phyloP scores from a whole-genome alignment of 2,113 vertebrate genomes.

The Ploceus nigricollis region DNA sequence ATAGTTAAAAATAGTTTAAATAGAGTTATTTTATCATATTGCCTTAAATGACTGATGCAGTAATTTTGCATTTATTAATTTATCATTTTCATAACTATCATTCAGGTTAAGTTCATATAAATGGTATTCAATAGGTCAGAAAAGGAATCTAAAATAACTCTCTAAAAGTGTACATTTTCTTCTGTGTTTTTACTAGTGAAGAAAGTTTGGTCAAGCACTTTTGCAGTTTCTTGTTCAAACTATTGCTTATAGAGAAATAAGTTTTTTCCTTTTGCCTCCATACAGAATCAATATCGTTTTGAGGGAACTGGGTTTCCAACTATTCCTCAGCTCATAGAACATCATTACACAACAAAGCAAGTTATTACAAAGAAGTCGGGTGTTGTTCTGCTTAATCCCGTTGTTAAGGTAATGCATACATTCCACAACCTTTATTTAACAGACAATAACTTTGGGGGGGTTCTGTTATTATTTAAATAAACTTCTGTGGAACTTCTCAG shows the following conservation, averaged over 20 bases:
- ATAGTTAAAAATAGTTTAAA: neutral
- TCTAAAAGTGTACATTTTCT: neutral
- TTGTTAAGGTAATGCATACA: constrained; percentile 82
- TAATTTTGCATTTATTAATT: neutral
- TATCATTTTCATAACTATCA: neutral
- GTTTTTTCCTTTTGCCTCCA: neutral
- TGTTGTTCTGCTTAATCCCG: constrained; percentile 89
- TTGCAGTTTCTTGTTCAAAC: neutral
- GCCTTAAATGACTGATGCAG: neutral
- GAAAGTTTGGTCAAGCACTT: neutral
- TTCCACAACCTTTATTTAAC: neutral
- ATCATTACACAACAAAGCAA: constrained; percentile 93
- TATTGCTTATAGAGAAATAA: neutral
- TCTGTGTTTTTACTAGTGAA: neutral
- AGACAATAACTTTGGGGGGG: neutral
- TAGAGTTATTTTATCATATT: neutral
- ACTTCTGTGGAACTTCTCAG: neutral
- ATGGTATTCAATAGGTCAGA: neutral
- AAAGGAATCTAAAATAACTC: neutral
- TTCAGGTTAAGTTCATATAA: neutral
- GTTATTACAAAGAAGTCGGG: constrained; percentile 98
- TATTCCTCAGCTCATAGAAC: constrained; percentile 95
- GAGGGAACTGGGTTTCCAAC: constrained; percentile 94
- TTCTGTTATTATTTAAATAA: neutral
- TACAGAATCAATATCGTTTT: constrained; percentile 91